These are phyloP conservation scores for Belonocnema kinseyi DNA, from an alignment of 1,140 invertebrate genomes.

Conservation along the genomic window DNA sequence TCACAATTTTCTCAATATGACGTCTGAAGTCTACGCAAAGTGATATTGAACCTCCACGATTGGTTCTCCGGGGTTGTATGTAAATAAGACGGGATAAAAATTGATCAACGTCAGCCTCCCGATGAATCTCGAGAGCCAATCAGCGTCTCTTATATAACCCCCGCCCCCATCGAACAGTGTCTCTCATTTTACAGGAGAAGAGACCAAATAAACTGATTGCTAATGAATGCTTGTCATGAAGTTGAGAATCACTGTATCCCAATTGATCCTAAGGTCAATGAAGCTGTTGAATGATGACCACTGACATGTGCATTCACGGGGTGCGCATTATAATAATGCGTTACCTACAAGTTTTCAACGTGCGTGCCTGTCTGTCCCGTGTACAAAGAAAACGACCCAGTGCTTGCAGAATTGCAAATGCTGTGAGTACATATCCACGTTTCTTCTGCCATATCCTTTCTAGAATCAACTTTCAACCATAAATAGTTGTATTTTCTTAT, in stretches of 20 bases:
- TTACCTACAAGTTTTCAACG: conserved; percentile 53
- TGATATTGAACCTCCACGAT: conserved; percentile 48
- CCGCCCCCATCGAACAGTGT: conserved; percentile 59
- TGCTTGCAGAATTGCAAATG: conserved; percentile 24
- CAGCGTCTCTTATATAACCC: conserved; percentile 65
- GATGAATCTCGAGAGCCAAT: conserved; percentile 63
- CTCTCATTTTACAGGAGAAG: conserved; percentile 46
- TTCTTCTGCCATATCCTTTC: background rate
- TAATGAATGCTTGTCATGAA: conserved; percentile 45
- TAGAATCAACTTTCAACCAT: background rate
- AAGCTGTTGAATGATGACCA: conserved; percentile 68
- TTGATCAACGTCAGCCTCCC: conserved; percentile 63
- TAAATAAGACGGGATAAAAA: conserved; percentile 62
- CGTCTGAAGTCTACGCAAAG: conserved; percentile 2
- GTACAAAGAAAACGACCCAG: conserved; percentile 42
- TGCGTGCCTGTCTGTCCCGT: conserved; percentile 21
- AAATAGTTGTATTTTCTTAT: too few species aligned
- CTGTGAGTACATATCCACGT: conserved; percentile 3
- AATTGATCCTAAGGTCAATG: conserved; percentile 68
- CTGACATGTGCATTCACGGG: conserved; percentile 65
- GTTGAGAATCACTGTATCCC: conserved; percentile 65
- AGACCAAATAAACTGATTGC: background rate
- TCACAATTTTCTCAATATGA: conserved; percentile 29
- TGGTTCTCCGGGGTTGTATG: conserved; percentile 58
- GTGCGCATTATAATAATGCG: conserved; percentile 53